Evolutionary conservation across 2,888 invertebrate species (phyloP).

Genomic region (Drosophila longiperda): DNA sequence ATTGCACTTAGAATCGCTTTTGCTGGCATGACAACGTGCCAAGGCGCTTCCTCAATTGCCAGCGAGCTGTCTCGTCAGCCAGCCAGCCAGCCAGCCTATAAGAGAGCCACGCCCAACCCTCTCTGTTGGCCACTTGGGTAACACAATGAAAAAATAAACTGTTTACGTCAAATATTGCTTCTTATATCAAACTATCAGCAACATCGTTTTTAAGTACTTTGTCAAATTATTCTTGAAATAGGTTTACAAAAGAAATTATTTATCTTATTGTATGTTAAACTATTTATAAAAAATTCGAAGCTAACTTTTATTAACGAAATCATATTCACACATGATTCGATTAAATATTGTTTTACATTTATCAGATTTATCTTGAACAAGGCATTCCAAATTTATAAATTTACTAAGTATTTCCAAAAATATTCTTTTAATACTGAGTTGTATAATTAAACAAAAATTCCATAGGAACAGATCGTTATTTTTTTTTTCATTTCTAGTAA

Average conservation of each 20-base stretch:
- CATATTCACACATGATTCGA: not conserved
- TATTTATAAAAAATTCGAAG: not conserved
- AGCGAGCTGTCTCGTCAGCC: not conserved
- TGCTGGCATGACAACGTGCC: constrained; percentile 9
- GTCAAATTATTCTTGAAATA: not conserved
- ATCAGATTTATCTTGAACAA: not conserved
- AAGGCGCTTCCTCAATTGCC: constrained; percentile 7
- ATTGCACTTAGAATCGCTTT: constrained; percentile 1
- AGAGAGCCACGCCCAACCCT: not conserved
- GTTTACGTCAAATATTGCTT: not conserved
- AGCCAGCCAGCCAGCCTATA: not conserved
- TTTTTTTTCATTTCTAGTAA: accelerated
- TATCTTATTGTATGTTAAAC: not conserved
- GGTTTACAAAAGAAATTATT: not conserved
- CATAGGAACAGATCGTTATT: not conserved
- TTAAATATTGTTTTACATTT: not conserved
- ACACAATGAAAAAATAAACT: not conserved
- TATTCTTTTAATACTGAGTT: too few species aligned
- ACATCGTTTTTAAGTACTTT: not conserved
- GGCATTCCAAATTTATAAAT: not conserved
- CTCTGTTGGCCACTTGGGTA: not conserved
- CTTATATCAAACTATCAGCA: not conserved
- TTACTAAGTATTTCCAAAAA: not conserved
- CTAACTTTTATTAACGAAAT: not conserved
- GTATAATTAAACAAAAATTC: too few species aligned